phyloP scores from a whole-genome alignment of 2,797 vertebrate species.

The Spizella passerina region DNA sequence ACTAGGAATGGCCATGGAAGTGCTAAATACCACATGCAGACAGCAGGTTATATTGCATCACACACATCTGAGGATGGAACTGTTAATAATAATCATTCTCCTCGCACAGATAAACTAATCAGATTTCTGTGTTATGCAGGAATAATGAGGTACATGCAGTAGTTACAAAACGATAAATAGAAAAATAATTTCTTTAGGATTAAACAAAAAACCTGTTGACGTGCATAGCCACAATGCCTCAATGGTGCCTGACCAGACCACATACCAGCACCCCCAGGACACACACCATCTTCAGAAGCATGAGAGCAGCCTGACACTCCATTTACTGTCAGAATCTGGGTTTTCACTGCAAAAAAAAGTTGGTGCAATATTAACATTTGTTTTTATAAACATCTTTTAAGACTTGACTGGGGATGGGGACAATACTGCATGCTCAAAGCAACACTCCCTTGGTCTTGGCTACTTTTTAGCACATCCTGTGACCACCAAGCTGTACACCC shows the following conservation, averaged over 20 bases:
- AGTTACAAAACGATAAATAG: neutral
- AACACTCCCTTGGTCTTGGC: neutral
- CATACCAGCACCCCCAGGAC: neutral
- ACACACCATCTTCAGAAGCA: neutral
- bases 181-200: neutral
- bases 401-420: neutral
- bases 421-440: neutral
- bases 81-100: neutral
- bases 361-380: neutral
- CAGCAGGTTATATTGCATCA: neutral
- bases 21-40: neutral
- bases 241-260: neutral
- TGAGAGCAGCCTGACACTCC: neutral
- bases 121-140: neutral
- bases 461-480: neutral
- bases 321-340: neutral
- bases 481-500: neutral
- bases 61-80: neutral
- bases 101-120: neutral
- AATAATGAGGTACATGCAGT: neutral
- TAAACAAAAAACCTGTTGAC: neutral
- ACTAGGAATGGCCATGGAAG: rapidly evolving
- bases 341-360: neutral
- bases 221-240: neutral
- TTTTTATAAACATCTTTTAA: too few species aligned